Evolutionary conservation across 2,888 invertebrate species (phyloP).

Genomic region (Cataglyphis livida): DNA sequence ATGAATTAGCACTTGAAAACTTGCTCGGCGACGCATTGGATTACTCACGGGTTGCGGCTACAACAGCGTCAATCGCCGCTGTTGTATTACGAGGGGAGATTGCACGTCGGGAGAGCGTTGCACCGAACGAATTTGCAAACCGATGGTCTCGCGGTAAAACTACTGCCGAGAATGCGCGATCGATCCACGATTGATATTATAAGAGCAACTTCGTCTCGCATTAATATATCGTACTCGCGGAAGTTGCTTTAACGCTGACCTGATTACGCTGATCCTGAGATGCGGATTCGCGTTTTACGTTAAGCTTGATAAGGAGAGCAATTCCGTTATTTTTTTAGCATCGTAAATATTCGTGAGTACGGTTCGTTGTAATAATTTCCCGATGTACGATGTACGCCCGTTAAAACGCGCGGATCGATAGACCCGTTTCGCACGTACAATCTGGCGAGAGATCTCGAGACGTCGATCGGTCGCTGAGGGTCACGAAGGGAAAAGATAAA

Average conservation of each 20-base stretch:
- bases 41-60: constrained; percentile 61
- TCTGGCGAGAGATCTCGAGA: constrained; percentile 58
- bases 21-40: constrained; percentile 68
- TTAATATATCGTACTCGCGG: constrained; percentile 43
- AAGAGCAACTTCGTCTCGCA: constrained; percentile 45
- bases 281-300: constrained; percentile 1
- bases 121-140: constrained; percentile 60
- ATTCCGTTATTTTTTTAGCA: background rate
- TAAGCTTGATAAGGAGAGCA: background rate
- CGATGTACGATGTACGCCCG: constrained; percentile 33
- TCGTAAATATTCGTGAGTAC: constrained; percentile 32
- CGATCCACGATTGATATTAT: constrained; percentile 44
- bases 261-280: constrained; percentile 3
- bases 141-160: constrained; percentile 41
- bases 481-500: constrained; percentile 70
- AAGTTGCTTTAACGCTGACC: constrained; percentile 10
- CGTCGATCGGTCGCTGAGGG: constrained; percentile 61
- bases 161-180: constrained; percentile 27
- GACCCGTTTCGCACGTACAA: constrained; percentile 68
- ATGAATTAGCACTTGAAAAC: constrained; percentile 77
- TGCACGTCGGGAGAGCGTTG: constrained; percentile 57
- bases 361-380: constrained; percentile 51
- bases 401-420: constrained; percentile 58
- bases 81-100: constrained; percentile 59
- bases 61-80: constrained; percentile 68